Conservation (phyloP, 1,140 invertebrate species). For the Antheraea pernyi region DNA sequence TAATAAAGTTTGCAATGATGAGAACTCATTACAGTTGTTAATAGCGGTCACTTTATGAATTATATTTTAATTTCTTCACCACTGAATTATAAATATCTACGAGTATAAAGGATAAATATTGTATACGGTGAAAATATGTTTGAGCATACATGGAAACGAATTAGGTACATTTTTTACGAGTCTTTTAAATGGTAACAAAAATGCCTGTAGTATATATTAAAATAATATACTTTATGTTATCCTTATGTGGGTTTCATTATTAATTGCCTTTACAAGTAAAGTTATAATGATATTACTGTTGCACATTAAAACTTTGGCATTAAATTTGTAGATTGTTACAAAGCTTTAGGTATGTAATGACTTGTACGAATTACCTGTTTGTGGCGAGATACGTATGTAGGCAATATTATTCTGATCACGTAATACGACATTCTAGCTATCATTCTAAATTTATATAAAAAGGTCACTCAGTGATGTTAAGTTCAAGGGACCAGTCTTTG, state of each 20-base stretch:
- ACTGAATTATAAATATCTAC: neutral
- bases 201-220: too few relatives aligned
- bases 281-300: neutral
- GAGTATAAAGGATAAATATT: too few relatives aligned
- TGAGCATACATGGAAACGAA: neutral
- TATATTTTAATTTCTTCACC: too few relatives aligned
- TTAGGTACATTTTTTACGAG: too few relatives aligned
- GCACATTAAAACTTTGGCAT: neutral
- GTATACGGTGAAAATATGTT: neutral
- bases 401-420: slow-evolving; percentile 17
- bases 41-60: neutral
- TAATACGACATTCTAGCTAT: slow-evolving; percentile 21
- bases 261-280: too few relatives aligned
- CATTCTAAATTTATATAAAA: slow-evolving; percentile 22
- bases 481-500: slow-evolving; percentile 35
- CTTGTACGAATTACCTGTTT: slow-evolving; percentile 12
- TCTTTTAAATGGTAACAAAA: too few relatives aligned
- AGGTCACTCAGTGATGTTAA: slow-evolving; percentile 26
- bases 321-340: neutral
- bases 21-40: neutral
- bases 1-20: neutral
- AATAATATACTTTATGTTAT: too few relatives aligned
- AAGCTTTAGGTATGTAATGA: neutral
- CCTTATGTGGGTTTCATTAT: too few relatives aligned
- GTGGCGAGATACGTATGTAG: slow-evolving; percentile 21